Conservation (phyloP, 2,797 vertebrate species). For the Sitta carolinensis region DNA sequence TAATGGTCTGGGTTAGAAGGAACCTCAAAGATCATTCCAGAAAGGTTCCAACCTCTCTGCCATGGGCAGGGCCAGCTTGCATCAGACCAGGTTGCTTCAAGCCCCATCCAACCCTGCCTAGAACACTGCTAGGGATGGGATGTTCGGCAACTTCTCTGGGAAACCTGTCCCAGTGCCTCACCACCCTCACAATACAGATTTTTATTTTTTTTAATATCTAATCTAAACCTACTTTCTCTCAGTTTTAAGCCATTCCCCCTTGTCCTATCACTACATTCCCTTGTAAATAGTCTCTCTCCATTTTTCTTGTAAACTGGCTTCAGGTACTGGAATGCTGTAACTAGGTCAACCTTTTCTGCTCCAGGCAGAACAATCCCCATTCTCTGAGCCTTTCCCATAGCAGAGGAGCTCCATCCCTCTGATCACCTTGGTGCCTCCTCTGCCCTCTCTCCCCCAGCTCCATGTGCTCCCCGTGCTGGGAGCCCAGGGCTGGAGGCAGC, state of each 20-base stretch:
- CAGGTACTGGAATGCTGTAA: neutral
- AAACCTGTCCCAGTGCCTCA: neutral
- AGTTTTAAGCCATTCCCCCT: neutral
- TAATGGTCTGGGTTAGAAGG: neutral
- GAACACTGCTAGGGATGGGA: neutral
- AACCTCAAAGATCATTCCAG: neutral
- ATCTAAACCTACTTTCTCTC: neutral
- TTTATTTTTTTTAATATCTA: neutral
- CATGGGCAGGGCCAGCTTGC: neutral
- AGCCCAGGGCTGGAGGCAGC: no score
- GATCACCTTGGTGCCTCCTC: neutral
- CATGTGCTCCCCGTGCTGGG: no score
- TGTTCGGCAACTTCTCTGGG: neutral
- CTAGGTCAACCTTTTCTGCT: neutral
- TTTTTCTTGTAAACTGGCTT: neutral
- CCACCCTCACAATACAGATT: neutral
- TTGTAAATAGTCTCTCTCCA: neutral
- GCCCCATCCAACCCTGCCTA: neutral
- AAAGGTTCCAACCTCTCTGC: neutral
- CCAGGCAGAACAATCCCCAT: neutral
- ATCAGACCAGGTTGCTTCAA: neutral
- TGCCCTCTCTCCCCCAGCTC: no score
- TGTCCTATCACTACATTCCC: neutral
- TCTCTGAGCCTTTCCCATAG: neutral
- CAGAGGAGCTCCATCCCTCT: neutral